Conservation (phyloP, 1,140 invertebrate species). For the Drosophila repleta region DNA sequence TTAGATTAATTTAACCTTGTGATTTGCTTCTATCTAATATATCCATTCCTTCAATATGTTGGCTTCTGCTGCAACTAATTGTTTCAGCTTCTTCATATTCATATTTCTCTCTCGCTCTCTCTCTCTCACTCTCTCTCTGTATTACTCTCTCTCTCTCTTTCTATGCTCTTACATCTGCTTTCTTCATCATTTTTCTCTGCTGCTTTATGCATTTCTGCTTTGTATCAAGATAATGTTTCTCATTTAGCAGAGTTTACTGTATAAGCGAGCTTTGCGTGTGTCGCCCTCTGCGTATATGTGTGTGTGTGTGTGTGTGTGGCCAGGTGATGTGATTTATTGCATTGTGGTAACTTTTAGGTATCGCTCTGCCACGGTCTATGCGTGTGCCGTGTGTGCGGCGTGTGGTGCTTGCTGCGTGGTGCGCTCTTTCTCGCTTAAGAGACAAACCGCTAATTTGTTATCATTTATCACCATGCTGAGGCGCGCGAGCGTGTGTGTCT, state of each 20-base stretch:
- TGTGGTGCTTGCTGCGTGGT: not conserved
- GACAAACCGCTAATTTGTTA: constrained; percentile 78
- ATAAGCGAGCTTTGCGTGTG: constrained; percentile 16
- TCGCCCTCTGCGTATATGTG: constrained; percentile 11
- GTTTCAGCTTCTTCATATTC: no score
- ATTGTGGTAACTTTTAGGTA: constrained; percentile 75
- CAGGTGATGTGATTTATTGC: constrained; percentile 77
- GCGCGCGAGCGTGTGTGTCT: constrained; percentile 24
- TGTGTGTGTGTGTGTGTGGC: constrained; percentile 34
- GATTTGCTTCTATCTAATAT: no score
- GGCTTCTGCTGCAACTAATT: no score
- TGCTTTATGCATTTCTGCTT: not conserved
- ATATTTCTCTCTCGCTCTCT: no score
- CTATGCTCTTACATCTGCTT: not conserved
- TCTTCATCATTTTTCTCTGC: not conserved
- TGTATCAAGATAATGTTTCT: not conserved
- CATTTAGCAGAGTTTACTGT: constrained; percentile 24
- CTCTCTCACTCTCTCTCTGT: no score
- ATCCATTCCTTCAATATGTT: no score
- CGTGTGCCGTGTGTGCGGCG: constrained; percentile 14
- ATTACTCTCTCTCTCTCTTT: not conserved
- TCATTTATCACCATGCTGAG: constrained; percentile 70
- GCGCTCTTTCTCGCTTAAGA: constrained; percentile 67
- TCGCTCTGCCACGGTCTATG: constrained; percentile 24
- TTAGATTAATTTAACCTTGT: no score